Base-by-base conservation (phyloP, 2,888 invertebrate species). In the Pristionchus entomophagus region DNA sequence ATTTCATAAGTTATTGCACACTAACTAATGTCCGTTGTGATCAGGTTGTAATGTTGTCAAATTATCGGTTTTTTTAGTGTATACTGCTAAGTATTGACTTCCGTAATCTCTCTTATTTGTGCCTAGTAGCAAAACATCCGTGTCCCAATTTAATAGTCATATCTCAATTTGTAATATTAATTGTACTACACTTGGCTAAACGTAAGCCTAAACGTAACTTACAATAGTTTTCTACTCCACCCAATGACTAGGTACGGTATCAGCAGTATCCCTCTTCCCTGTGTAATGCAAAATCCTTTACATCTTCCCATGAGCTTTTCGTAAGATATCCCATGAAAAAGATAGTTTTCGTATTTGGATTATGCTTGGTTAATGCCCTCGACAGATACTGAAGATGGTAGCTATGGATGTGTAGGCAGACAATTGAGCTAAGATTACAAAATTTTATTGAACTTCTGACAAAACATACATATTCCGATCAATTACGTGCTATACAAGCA, bases 21-120 rank as follows among this genome's bases (percentile, higher is more conserved):
- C 69, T 69, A 69, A 69, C 62, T 62, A 62, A 62, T 26, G n/a
- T 69, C 32, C 22, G 41, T 69, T 69, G 69, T 69, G 69, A 69
- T 69, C 69, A 69, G 69, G 69, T 69, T 69, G 69, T 69, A 69
- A 35, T 69, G 17, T 69, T 69, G 38, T n/a, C 38, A 69, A 29
- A 69, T n/a, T 35, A 69, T 69, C 69, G 69, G 69, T 38, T 69
- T 22, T 65, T 35, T 65, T 35, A 0, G 29, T 32, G n/a, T 62
- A 14, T 29, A 62, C 62, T 32, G 62, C 62, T 62, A 69, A 69
- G 69, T 69, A 69, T 69, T 69, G 69, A 69, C 29, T 32, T 19
- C 22, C 41, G 69, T 69, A 69, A 69, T 69, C 69, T 69, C 69
- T 69, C n/a, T n/a, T n/a, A 5, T 69, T 38, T 69, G 69, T 69